Evolutionary conservation across 2,888 invertebrate species (phyloP).

Genomic region (Automeris io): DNA sequence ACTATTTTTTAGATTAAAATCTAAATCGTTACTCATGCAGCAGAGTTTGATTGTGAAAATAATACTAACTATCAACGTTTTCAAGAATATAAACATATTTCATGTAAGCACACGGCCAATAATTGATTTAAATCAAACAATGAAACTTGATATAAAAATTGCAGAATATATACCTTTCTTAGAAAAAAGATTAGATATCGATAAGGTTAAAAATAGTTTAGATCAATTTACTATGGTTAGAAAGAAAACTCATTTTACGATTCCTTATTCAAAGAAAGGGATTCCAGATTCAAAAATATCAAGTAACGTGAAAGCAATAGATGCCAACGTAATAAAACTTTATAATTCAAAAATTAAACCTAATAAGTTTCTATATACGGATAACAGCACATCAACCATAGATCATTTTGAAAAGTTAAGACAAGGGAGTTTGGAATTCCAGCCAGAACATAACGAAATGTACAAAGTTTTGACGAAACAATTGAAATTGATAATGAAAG

Average conservation of each 20-base stretch:
- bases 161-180: background rate
- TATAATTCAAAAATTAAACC: background rate
- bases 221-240: constrained; percentile 26
- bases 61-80: background rate
- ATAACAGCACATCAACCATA: background rate
- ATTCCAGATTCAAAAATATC: background rate
- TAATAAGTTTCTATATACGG: background rate
- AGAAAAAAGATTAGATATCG: constrained; percentile 8
- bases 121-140: background rate
- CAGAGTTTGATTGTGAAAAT: background rate
- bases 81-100: background rate
- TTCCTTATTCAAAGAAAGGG: constrained; percentile 13
- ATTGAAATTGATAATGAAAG: constrained; percentile 19
- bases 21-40: too few species aligned
- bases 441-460: constrained; percentile 4
- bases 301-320: background rate
- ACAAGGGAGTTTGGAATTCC: background rate
- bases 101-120: too few species aligned
- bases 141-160: background rate
- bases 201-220: constrained; percentile 20
- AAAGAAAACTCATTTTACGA: constrained; percentile 20
- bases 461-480: constrained; percentile 19
- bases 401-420: background rate
- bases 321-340: background rate
- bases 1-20: too few species aligned